Evolutionary conservation across 2,797 vertebrate species (phyloP).

Genomic region (Gymnoscopelus braueri): DNA sequence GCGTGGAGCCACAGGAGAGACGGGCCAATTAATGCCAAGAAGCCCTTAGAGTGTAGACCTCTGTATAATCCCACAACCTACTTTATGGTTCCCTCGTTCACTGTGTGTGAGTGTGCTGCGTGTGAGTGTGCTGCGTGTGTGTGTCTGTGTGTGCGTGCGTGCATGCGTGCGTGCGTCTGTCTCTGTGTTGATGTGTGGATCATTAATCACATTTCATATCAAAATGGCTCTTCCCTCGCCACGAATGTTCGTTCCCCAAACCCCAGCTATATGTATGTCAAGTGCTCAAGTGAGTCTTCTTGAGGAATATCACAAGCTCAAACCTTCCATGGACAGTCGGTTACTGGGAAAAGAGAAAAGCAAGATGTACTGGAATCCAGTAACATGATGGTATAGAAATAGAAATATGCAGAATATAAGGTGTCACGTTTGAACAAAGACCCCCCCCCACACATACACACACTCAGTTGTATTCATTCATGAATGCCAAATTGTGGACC

Average conservation of each 20-base stretch:
- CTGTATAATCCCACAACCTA: slow-evolving; percentile 68
- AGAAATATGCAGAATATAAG: too few species aligned
- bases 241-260: slow-evolving; percentile 50
- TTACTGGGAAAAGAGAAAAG: slow-evolving; percentile 5
- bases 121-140: too few species aligned
- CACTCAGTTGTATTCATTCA: too few species aligned
- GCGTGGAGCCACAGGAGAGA: slow-evolving; percentile 64
- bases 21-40: slow-evolving; percentile 68
- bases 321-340: slow-evolving; percentile 37
- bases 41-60: slow-evolving; percentile 57
- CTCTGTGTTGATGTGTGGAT: slow-evolving; percentile 37
- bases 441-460: too few species aligned
- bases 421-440: too few species aligned
- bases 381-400: too few species aligned
- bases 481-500: too few species aligned
- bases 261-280: slow-evolving; percentile 50
- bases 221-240: slow-evolving; percentile 50
- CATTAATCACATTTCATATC: slow-evolving; percentile 75
- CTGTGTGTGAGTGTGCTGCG: slow-evolving; percentile 15
- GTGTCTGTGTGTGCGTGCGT: too few species aligned
- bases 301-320: slow-evolving; percentile 14
- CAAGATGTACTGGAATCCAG: too few species aligned
- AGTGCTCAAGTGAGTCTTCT: slow-evolving; percentile 4
- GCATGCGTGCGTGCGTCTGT: too few species aligned
- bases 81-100: slow-evolving; percentile 50